Base-by-base conservation (phyloP, 2,888 invertebrate genomes). In the Mimas tiliae region DNA sequence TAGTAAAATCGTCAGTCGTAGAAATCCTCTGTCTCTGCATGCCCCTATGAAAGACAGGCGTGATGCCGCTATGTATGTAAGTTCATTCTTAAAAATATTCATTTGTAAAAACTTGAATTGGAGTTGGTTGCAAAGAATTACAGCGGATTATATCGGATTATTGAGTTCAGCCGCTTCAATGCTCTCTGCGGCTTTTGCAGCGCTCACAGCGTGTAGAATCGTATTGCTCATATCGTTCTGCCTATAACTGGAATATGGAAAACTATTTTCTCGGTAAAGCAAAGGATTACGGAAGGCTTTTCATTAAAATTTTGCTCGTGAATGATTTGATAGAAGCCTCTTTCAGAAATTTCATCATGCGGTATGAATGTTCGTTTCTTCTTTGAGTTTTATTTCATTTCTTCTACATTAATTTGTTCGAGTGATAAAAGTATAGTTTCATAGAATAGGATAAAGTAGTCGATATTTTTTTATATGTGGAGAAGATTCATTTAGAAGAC, bases 131-230 rank as follows among this genome's bases (percentile, higher is more conserved):
- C 62, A 47, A 52, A 50, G 48, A 11, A 45, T 42, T 53, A 65
- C 58, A n/a, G 19, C 12, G 38, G 58, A 47, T 65, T 67, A 69
- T 67, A 67, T 65, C 52, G 66, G 65, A 63, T 63, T 68, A 64
- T 67, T 67, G 63, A 66, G 64, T 34, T 62, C 62, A 68, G 66
- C 63, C 71, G 77, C 68, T 69, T 58, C 38, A 58, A 19, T 11
- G 42, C 53, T n/a, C 8, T 8, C 14, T 3, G 14, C 6, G 34
- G 53, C 14, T 34, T 53, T 53, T 53, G 2, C 33, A 34, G 34
- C 34, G 2, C 53, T 52, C 45, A 11, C 11, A 45, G 1, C 45
- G 38, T 38, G 12, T 12, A 58, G 38, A 19, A 42, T 42, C 42
- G 38, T 50, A 50, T 58, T 58, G 58, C 58, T 42, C 58, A 38